A percentile compares a stretch with the other conserved stretches of the same genome.
These are phyloP conservation scores for Brachyhypopomus gauderio DNA, from an alignment of 2,113 vertebrate species.

Conservation along the genomic window DNA sequence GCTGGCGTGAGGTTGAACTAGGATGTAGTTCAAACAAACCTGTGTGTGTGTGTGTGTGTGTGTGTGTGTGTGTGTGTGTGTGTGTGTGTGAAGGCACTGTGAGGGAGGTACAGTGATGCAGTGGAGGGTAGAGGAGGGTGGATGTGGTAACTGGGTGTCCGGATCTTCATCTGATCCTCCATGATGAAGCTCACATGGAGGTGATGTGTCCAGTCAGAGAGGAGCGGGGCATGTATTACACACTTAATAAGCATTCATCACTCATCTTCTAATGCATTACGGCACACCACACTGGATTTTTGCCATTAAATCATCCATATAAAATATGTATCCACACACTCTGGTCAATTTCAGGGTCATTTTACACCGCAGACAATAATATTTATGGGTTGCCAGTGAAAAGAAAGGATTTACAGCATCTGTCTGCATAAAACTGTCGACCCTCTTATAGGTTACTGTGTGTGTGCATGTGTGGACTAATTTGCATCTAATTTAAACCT, in stretches of 20 bases:
- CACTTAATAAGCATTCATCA: slow-evolving; percentile 65
- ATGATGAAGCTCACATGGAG: neutral
- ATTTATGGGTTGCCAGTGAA: slow-evolving; percentile 68
- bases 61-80: slow-evolving; percentile 14
- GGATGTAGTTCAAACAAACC: neutral
- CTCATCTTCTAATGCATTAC: slow-evolving; percentile 65
- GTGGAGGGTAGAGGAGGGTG: neutral
- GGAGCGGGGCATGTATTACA: slow-evolving; percentile 46
- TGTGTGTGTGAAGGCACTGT: neutral
- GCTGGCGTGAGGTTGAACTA: neutral
- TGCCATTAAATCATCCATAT: slow-evolving; percentile 60
- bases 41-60: slow-evolving; percentile 19
- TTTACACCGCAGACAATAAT: slow-evolving; percentile 63
- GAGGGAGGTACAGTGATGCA: neutral
- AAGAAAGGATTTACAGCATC: slow-evolving; percentile 64
- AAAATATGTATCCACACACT: slow-evolving; percentile 56
- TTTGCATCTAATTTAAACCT: slow-evolving; percentile 57
- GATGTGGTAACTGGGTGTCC: neutral
- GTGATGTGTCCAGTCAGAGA: neutral
- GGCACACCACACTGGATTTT: slow-evolving; percentile 45
- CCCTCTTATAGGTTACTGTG: slow-evolving; percentile 40
- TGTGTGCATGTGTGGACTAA: slow-evolving; percentile 23
- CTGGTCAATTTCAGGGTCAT: slow-evolving; percentile 66
- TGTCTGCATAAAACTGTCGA: slow-evolving; percentile 69
- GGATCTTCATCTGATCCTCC: neutral